Evolutionary conservation across 1,140 invertebrate genomes (phyloP).

Genomic region (Yoshiicerus persimilis): DNA sequence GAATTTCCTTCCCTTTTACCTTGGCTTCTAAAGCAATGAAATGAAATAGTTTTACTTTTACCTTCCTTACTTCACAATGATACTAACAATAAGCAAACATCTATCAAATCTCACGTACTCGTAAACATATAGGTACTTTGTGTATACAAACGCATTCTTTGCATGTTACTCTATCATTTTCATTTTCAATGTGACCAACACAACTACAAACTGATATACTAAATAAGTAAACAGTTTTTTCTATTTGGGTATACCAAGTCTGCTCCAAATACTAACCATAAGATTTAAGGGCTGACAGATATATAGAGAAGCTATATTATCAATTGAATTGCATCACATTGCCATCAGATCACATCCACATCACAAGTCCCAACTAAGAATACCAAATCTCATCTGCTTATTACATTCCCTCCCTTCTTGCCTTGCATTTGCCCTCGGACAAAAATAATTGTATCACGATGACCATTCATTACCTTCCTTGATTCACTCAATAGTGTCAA

Average conservation of each 20-base stretch:
- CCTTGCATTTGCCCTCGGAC: neutral
- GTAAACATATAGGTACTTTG: neutral
- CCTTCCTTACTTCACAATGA: neutral
- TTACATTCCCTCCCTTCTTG: neutral
- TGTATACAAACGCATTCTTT: neutral
- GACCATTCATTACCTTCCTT: neutral
- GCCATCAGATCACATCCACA: neutral
- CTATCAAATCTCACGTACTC: neutral
- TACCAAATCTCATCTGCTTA: neutral
- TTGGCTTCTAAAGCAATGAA: neutral
- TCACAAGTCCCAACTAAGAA: neutral
- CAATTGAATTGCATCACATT: neutral
- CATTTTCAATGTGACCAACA: neutral
- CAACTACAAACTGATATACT: neutral
- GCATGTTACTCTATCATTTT: neutral
- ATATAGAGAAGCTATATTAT: no score
- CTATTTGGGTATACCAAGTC: no score
- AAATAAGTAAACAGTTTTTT: no score
- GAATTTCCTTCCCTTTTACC: constrained; percentile 15
- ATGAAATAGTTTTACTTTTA: neutral
- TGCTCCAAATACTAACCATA: neutral
- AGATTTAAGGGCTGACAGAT: no score
- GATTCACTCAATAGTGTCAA: neutral
- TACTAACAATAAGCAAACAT: neutral
- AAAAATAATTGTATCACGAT: neutral